These are phyloP conservation scores for Nemurella pictetii DNA, from an alignment of 2,888 invertebrate genomes.

Conservation along the genomic window DNA sequence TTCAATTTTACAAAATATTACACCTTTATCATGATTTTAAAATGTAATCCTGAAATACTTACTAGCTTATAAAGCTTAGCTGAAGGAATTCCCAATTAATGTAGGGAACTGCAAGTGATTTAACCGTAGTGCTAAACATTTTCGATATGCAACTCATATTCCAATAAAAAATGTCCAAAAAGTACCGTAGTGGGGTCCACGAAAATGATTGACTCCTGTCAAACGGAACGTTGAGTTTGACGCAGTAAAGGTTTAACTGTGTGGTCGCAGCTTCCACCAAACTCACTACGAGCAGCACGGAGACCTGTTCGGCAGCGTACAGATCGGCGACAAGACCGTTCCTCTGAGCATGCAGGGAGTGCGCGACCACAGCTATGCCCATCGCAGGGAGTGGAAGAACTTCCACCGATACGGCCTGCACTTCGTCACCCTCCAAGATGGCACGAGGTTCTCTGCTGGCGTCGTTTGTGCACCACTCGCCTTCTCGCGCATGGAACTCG, in stretches of 20 bases:
- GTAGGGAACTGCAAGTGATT: too few species aligned
- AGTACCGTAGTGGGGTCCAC: too few species aligned
- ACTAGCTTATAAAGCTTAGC: too few species aligned
- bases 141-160: too few species aligned
- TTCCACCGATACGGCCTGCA: conserved; percentile 72
- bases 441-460: conserved; percentile 67
- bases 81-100: too few species aligned
- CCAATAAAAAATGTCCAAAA: too few species aligned
- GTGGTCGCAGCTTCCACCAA: conserved; percentile 63
- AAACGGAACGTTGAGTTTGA: too few species aligned
- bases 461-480: conserved; percentile 66
- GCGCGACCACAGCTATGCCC: conserved; percentile 71
- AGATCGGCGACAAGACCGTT: conserved; percentile 57
- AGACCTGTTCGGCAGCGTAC: conserved; percentile 58
- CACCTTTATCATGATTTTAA: too few species aligned
- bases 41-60: too few species aligned
- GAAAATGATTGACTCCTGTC: too few species aligned
- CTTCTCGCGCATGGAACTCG: conserved; percentile 53
- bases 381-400: conserved; percentile 66
- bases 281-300: conserved; percentile 79
- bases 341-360: conserved; percentile 62
- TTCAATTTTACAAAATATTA: too few species aligned
- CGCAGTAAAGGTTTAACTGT: background rate
- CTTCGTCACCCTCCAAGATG: conserved; percentile 69
- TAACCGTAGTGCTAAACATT: too few species aligned